A percentile compares a stretch with the other conserved stretches of the same genome.
Conservation (phyloP, 2,113 vertebrate species). For the Poeciliopsis occidentalis region DNA sequence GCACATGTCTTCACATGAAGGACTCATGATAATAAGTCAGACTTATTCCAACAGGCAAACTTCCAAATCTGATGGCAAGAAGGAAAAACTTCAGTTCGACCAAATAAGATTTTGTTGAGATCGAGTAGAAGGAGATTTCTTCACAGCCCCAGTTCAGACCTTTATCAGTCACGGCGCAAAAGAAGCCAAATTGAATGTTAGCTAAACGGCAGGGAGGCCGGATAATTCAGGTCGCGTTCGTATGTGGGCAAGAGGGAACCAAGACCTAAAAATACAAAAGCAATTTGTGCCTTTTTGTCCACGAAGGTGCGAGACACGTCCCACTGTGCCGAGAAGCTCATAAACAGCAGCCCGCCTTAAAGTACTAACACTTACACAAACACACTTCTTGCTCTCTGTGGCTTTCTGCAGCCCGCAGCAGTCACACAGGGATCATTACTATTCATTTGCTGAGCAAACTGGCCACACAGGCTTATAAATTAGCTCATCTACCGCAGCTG, state of each 20-base stretch:
- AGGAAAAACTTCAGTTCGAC: neutral
- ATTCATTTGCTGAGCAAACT: constrained; percentile 79
- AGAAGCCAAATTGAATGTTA: constrained; percentile 52
- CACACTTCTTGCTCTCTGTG: constrained; percentile 24
- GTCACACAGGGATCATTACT: constrained; percentile 70
- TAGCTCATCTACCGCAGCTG: constrained; percentile 66
- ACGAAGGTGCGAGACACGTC: constrained; percentile 14
- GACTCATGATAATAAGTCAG: neutral
- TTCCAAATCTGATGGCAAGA: neutral
- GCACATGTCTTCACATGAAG: neutral
- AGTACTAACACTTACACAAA: constrained; percentile 14
- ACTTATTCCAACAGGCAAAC: neutral
- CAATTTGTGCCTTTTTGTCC: constrained; percentile 20
- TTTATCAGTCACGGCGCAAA: constrained; percentile 46
- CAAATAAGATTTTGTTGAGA: neutral
- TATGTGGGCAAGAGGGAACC: constrained; percentile 47
- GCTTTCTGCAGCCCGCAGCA: constrained; percentile 63
- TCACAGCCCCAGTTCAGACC: neutral
- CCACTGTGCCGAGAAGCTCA: constrained; percentile 36
- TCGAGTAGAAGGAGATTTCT: neutral
- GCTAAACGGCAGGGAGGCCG: constrained; percentile 35
- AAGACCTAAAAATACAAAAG: constrained; percentile 5
- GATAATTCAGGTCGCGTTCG: constrained; percentile 4
- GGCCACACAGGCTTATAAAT: constrained; percentile 70
- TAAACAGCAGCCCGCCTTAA: constrained; percentile 7